These are phyloP conservation scores for Mimas tiliae DNA, from an alignment of 2,888 invertebrate genomes.

Conservation along the genomic window DNA sequence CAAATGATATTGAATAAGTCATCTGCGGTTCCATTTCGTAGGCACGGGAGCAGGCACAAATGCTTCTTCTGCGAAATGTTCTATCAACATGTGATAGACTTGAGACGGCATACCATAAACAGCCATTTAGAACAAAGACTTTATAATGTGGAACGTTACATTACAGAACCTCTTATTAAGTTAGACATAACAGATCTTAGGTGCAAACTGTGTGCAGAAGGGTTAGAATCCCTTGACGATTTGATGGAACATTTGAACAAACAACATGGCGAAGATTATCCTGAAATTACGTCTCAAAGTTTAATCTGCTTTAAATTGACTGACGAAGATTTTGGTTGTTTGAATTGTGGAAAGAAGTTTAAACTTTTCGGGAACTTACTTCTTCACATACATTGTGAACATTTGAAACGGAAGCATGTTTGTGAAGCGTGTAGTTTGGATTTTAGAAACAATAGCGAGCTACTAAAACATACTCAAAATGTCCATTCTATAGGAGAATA, in stretches of 20 bases:
- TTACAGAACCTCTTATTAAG: slow-evolving; percentile 31
- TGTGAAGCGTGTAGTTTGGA: slow-evolving; percentile 34
- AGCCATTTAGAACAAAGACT: slow-evolving; percentile 27
- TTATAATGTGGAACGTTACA: slow-evolving; percentile 24
- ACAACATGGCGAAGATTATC: slow-evolving; percentile 30
- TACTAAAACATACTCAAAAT: slow-evolving; percentile 26
- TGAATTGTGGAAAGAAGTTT: slow-evolving; percentile 35
- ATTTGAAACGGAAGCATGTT: slow-evolving; percentile 29
- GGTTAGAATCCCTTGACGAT: slow-evolving; percentile 25
- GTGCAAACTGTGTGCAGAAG: slow-evolving; percentile 34
- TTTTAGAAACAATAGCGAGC: slow-evolving; percentile 26
- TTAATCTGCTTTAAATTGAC: slow-evolving; percentile 37
- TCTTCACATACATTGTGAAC: slow-evolving; percentile 34
- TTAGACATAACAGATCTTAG: slow-evolving; percentile 34
- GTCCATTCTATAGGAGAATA: slow-evolving; percentile 29
- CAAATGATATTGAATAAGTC: slow-evolving; percentile 33
- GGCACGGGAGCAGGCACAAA: slow-evolving; percentile 33
- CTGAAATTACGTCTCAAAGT: slow-evolving; percentile 26
- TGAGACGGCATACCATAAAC: slow-evolving; percentile 31
- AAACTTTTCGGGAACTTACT: slow-evolving; percentile 32
- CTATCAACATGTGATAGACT: slow-evolving; percentile 30
- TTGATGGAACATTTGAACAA: slow-evolving; percentile 32
- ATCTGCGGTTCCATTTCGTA: slow-evolving; percentile 36
- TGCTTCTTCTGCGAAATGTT: slow-evolving; percentile 37
- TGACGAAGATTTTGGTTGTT: slow-evolving; percentile 35